These are phyloP conservation scores for Rhabdomys dilectus DNA, from an alignment of 2,113 vertebrate species.

Conservation along the genomic window DNA sequence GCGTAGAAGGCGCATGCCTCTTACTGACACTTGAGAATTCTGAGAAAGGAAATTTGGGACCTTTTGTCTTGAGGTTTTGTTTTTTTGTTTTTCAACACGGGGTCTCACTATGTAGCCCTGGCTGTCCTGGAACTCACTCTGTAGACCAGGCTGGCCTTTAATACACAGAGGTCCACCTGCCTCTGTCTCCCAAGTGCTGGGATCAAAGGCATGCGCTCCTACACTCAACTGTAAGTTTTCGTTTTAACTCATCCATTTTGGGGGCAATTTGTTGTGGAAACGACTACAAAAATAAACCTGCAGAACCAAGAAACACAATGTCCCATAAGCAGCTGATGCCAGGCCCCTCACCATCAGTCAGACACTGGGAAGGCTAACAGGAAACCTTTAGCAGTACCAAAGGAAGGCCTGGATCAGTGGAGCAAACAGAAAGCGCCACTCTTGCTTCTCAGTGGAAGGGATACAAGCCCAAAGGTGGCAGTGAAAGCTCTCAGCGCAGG, in stretches of 20 bases:
- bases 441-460: conserved; percentile 30
- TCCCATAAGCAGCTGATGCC: conserved; percentile 4
- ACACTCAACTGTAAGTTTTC: not conserved
- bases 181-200: not conserved
- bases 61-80: not conserved
- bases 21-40: not conserved
- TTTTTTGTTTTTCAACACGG: not conserved
- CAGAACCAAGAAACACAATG: not conserved
- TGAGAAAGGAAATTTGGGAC: not conserved
- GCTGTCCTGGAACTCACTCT: not conserved
- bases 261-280: not conserved
- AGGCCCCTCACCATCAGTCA: conserved; percentile 55
- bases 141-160: not conserved
- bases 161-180: not conserved
- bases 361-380: conserved; percentile 11
- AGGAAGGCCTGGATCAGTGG: not conserved
- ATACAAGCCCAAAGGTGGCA: not conserved
- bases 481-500: not conserved
- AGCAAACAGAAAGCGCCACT: not conserved
- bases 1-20: not conserved
- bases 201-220: not conserved
- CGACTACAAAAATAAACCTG: conserved; percentile 1
- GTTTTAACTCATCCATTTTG: not conserved
- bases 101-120: not conserved
- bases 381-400: conserved; percentile 16